These are phyloP conservation scores for Merluccius polli DNA, from an alignment of 2,797 vertebrate species.

Conservation along the genomic window DNA sequence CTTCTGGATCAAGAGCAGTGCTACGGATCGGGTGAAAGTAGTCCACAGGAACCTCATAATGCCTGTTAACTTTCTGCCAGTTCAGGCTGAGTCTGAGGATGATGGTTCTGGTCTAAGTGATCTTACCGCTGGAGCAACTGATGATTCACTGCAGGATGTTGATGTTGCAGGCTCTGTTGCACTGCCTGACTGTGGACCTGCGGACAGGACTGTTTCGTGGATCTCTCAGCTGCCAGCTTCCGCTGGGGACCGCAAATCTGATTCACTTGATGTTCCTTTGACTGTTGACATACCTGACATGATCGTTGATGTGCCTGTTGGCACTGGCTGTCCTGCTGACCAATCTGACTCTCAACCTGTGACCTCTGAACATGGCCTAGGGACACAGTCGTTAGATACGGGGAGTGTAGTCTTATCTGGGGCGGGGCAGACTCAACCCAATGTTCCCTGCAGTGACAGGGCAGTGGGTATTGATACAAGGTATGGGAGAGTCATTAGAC, in stretches of 20 bases:
- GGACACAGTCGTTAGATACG: neutral
- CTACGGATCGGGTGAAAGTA: no score
- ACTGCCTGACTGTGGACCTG: neutral
- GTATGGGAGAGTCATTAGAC: constrained; percentile 20
- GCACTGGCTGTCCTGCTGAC: neutral
- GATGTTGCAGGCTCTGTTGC: no score
- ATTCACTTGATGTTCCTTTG: neutral
- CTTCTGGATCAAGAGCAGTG: constrained; percentile 4
- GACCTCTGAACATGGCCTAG: no score
- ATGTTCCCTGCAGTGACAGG: neutral
- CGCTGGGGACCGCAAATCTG: neutral
- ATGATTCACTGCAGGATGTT: no score
- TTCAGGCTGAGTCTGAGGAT: no score
- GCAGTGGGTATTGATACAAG: neutral
- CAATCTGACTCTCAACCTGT: neutral
- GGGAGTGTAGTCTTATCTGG: neutral
- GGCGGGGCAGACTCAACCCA: neutral
- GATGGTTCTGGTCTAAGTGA: no score
- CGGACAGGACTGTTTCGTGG: neutral
- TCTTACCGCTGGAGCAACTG: no score
- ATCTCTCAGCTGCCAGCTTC: neutral
- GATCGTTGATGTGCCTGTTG: neutral
- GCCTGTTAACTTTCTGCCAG: constrained; percentile 20
- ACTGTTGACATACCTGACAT: neutral
- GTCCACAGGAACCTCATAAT: constrained; percentile 18